Evolutionary conservation across 2,797 vertebrate species (phyloP).

Genomic region (Staurois parvus): DNA sequence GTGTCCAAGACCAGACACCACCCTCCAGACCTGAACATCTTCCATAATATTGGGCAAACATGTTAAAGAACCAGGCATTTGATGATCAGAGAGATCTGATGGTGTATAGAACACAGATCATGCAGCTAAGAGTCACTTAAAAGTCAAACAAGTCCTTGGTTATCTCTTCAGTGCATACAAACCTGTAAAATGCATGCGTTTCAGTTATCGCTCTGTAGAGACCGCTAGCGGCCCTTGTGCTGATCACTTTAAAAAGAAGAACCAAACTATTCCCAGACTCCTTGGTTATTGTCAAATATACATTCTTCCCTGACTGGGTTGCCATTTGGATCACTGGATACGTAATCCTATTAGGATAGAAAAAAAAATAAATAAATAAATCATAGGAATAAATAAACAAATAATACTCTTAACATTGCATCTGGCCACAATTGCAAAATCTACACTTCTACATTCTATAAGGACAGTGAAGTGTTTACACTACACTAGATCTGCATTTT

Average conservation of each 20-base stretch:
- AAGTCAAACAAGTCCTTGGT: no score
- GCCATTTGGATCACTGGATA: conserved; percentile 98
- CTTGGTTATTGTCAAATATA: conserved; percentile 94
- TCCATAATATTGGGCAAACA: no score
- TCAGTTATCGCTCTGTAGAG: conserved; percentile 97
- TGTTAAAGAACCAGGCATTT: no score
- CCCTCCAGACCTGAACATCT: no score
- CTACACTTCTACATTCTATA: no score
- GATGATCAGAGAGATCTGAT: no score
- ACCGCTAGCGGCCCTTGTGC: conserved; percentile 94
- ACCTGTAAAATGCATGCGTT: conserved; percentile 98
- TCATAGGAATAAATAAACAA: neutral
- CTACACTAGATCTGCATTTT: no score
- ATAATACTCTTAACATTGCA: neutral
- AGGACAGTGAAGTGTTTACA: no score
- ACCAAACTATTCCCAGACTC: conserved; percentile 92
- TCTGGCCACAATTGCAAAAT: neutral
- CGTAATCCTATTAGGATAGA: conserved; percentile 80
- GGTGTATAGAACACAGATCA: no score
- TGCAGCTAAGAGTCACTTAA: no score
- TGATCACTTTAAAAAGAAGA: conserved; percentile 96
- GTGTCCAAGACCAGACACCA: no score
- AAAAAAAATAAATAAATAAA: neutral
- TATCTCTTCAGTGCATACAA: conserved; percentile 57
- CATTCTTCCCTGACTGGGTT: conserved; percentile 96